phyloP scores from a whole-genome alignment of 2,888 invertebrate genomes.

The Zootermopsis nevadensis region DNA sequence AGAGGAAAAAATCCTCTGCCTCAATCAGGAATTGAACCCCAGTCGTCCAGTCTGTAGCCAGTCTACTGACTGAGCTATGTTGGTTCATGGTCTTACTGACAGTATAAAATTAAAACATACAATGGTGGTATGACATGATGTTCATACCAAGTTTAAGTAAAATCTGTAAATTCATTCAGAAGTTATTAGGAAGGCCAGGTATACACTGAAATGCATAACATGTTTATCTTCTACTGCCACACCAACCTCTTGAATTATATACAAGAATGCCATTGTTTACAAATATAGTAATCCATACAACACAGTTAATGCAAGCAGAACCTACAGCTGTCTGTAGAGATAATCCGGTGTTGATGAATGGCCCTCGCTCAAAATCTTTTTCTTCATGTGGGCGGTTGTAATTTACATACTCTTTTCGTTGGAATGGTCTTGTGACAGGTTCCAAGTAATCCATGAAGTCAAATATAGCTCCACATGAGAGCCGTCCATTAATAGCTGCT shows the following conservation, averaged over 20 bases:
- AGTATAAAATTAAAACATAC: no score
- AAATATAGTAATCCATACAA: conserved; percentile 67
- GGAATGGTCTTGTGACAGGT: conserved; percentile 59
- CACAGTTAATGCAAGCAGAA: conserved; percentile 72
- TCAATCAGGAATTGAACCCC: no score
- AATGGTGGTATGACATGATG: no score
- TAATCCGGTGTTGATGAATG: conserved; percentile 77
- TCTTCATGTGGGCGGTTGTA: conserved; percentile 38
- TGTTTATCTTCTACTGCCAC: not conserved
- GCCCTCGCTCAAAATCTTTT: conserved; percentile 38
- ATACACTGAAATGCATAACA: not conserved
- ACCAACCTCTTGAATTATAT: not conserved
- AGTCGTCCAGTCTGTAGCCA: no score
- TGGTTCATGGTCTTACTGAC: no score
- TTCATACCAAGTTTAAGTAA: no score
- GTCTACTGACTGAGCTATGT: no score
- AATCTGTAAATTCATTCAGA: no score
- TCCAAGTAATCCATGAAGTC: conserved; percentile 89
- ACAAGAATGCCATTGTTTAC: conserved; percentile 32
- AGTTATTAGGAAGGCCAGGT: no score
- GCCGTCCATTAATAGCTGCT: conserved; percentile 44
- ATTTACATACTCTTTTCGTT: conserved; percentile 40
- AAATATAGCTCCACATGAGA: conserved; percentile 56
- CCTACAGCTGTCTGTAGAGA: conserved; percentile 75
- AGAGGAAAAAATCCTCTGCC: no score